A percentile compares a stretch with the other conserved stretches of the same genome.
Conservation (phyloP, 2,888 invertebrate genomes). For the Plemyria rubiginata region DNA sequence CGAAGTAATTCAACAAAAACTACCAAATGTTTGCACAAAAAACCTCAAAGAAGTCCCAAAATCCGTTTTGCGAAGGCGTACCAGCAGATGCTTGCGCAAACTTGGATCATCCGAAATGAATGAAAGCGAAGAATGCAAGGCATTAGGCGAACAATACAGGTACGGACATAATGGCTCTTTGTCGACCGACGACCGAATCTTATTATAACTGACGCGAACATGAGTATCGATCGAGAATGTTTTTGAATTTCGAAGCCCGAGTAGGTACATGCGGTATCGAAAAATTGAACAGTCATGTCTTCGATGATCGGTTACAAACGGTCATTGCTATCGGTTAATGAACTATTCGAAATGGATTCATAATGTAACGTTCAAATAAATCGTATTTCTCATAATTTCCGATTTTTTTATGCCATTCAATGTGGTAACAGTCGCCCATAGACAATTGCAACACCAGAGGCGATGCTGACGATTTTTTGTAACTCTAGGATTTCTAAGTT, state of each 20-base stretch:
- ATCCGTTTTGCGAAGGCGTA: constrained; percentile 48
- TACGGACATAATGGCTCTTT: constrained; percentile 65
- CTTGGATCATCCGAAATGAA: constrained; percentile 45
- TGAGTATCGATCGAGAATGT: constrained; percentile 39
- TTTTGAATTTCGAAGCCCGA: constrained; percentile 36
- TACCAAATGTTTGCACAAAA: constrained; percentile 41
- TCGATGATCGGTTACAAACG: neutral
- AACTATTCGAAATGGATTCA: neutral
- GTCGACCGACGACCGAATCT: constrained; percentile 59
- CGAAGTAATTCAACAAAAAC: constrained; percentile 31
- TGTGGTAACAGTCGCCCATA: too few species aligned
- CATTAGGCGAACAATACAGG: constrained; percentile 64
- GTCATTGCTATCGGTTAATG: constrained; percentile 2
- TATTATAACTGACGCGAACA: constrained; percentile 70
- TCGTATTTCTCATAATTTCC: neutral
- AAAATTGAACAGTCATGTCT: constrained; percentile 19
- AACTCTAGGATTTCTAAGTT: neutral
- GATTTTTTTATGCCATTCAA: too few species aligned
- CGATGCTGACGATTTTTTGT: too few species aligned
- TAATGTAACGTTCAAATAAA: neutral
- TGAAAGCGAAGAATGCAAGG: constrained; percentile 60
- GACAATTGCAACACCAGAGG: too few species aligned
- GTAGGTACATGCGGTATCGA: constrained; percentile 12
- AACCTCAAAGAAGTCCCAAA: constrained; percentile 23
- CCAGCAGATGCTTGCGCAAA: constrained; percentile 73